Evolutionary conservation across 2,888 invertebrate species (phyloP).

Genomic region (Drosophila atripex): DNA sequence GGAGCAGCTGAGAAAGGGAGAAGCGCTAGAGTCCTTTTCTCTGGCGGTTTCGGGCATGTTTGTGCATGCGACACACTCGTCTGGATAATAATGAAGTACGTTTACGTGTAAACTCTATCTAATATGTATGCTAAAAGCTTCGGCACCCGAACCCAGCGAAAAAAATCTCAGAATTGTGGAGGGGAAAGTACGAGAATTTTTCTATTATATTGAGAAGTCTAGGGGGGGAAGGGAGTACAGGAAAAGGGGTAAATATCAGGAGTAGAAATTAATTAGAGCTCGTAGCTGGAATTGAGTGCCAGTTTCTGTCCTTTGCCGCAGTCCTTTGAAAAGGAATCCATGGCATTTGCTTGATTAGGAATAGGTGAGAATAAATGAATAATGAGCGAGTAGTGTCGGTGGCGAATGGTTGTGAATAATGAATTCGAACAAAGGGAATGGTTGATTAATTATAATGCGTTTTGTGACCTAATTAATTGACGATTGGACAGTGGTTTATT

Average conservation of each 20-base stretch:
- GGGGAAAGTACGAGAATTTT: constrained; percentile 15
- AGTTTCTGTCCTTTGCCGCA: constrained; percentile 8
- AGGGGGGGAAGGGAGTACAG: background rate
- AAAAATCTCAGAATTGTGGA: constrained; percentile 8
- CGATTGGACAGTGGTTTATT: background rate
- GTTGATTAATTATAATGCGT: constrained; percentile 15
- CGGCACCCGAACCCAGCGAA: constrained; percentile 5
- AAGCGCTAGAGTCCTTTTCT: constrained; percentile 18
- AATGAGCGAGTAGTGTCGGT: constrained; percentile 20
- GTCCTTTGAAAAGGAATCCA: constrained; percentile 1
- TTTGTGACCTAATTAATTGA: background rate
- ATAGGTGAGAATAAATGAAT: constrained; percentile 23
- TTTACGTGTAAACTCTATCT: constrained; percentile 79
- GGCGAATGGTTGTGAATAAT: constrained; percentile 24
- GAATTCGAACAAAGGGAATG: constrained; percentile 27
- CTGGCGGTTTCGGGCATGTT: constrained; percentile 58
- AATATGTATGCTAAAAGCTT: constrained; percentile 76
- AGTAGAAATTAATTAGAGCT: constrained; percentile 48
- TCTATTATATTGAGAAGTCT: constrained; percentile 20
- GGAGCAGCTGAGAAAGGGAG: constrained; percentile 12
- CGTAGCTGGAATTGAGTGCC: constrained; percentile 20
- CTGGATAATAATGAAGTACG: constrained; percentile 76
- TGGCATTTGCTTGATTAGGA: constrained; percentile 21
- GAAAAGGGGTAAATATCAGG: constrained; percentile 27
- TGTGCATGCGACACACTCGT: constrained; percentile 77